Conservation (phyloP, 1,140 invertebrate species). For the Hyles vespertilio region DNA sequence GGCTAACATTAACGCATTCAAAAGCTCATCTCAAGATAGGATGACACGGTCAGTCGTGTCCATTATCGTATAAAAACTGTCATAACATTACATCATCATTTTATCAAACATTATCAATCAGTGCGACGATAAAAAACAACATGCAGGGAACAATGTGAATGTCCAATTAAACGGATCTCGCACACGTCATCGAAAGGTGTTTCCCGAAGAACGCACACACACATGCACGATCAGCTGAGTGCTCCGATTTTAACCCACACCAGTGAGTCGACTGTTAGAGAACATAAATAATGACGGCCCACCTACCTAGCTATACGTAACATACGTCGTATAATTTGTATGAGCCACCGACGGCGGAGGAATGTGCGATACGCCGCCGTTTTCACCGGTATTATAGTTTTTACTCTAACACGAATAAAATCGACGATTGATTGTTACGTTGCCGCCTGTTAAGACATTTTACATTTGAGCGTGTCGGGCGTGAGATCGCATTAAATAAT, state of each 20-base stretch:
- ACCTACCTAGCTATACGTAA: slow-evolving; percentile 71
- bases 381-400: slow-evolving; percentile 49
- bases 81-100: slow-evolving; percentile 14
- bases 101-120: slow-evolving; percentile 32
- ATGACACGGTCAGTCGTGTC: neutral
- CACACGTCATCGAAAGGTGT: slow-evolving; percentile 74
- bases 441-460: slow-evolving; percentile 52
- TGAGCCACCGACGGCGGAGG: slow-evolving; percentile 55
- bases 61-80: neutral
- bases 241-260: slow-evolving; percentile 74
- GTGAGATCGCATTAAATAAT: slow-evolving; percentile 71
- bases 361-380: slow-evolving; percentile 61
- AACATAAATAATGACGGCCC: slow-evolving; percentile 75
- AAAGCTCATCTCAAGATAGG: neutral
- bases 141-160: slow-evolving; percentile 66
- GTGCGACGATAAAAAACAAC: slow-evolving; percentile 42
- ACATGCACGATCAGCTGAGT: slow-evolving; percentile 70
- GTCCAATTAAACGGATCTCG: slow-evolving; percentile 71
- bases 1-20: neutral
- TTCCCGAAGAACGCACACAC: slow-evolving; percentile 73
- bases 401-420: slow-evolving; percentile 53
- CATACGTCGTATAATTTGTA: slow-evolving; percentile 70
- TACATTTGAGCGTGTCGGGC: slow-evolving; percentile 20
- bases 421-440: slow-evolving; percentile 35
- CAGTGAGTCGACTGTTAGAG: slow-evolving; percentile 65